Conservation (phyloP, 2,888 invertebrate genomes). For the Hemicrepidius hirtus region DNA sequence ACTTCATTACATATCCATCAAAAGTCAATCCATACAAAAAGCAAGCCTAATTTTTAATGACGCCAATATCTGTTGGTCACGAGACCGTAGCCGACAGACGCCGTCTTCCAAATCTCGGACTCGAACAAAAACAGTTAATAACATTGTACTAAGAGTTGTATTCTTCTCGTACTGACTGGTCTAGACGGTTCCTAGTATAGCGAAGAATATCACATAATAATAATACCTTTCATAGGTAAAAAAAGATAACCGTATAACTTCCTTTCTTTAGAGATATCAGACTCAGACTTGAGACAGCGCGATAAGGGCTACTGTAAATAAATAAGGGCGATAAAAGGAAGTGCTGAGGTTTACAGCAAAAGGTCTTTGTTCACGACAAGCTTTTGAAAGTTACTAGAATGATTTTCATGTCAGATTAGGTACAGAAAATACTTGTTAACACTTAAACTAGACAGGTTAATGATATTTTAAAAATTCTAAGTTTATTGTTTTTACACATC, state of each 20-base stretch:
- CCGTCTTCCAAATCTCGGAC: constrained; percentile 35
- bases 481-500: no score
- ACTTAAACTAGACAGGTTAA: no score
- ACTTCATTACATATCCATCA: constrained; percentile 40
- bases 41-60: constrained; percentile 48
- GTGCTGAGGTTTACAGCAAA: neutral
- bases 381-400: no score
- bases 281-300: neutral
- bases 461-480: no score
- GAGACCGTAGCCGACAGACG: constrained; percentile 46
- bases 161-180: constrained; percentile 28
- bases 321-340: constrained; percentile 3
- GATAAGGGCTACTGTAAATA: constrained; percentile 16
- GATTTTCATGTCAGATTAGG: no score
- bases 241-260: neutral
- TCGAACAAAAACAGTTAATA: constrained; percentile 49
- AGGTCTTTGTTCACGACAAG: no score
- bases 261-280: neutral
- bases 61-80: constrained; percentile 47
- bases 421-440: no score
- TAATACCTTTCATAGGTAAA: neutral
- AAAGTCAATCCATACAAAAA: constrained; percentile 32
- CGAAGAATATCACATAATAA: constrained; percentile 3
- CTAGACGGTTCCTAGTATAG: constrained; percentile 34
- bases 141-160: constrained; percentile 34